phyloP scores from a whole-genome alignment of 1,140 invertebrate genomes.

The Pogonomyrmex barbatus region DNA sequence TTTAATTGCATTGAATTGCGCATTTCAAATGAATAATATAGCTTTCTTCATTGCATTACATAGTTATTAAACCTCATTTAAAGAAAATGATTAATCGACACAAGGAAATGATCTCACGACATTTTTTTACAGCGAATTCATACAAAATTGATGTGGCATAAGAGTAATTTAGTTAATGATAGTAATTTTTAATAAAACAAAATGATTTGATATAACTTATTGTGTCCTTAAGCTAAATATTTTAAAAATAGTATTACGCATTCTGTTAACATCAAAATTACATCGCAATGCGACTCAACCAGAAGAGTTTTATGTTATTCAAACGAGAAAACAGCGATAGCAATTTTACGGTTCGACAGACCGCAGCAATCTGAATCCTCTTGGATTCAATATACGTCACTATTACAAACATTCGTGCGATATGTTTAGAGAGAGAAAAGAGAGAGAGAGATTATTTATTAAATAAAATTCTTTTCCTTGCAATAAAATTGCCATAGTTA shows the following conservation, averaged over 20 bases:
- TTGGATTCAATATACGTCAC: neutral
- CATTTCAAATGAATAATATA: neutral
- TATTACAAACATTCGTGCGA: neutral
- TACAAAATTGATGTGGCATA: neutral
- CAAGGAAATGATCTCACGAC: neutral
- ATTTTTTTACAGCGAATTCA: neutral
- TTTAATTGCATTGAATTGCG: neutral
- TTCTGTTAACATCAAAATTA: neutral
- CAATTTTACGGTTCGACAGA: constrained; percentile 19
- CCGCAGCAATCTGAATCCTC: constrained; percentile 1
- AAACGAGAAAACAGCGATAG: constrained; percentile 20
- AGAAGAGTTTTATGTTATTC: constrained; percentile 14
- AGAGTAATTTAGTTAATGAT: neutral
- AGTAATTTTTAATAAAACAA: neutral
- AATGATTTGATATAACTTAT: constrained; percentile 11
- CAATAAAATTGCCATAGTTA: neutral
- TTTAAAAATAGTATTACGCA: constrained; percentile 30
- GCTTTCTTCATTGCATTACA: neutral
- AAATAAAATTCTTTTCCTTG: neutral
- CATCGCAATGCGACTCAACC: neutral
- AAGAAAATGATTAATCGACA: neutral
- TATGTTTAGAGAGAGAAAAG: neutral
- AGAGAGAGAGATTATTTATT: neutral
- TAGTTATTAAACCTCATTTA: neutral
- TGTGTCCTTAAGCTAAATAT: neutral